A percentile compares a stretch with the other conserved stretches of the same genome.
Conservation (phyloP, 1,140 invertebrate genomes). For the Drosophila lini region DNA sequence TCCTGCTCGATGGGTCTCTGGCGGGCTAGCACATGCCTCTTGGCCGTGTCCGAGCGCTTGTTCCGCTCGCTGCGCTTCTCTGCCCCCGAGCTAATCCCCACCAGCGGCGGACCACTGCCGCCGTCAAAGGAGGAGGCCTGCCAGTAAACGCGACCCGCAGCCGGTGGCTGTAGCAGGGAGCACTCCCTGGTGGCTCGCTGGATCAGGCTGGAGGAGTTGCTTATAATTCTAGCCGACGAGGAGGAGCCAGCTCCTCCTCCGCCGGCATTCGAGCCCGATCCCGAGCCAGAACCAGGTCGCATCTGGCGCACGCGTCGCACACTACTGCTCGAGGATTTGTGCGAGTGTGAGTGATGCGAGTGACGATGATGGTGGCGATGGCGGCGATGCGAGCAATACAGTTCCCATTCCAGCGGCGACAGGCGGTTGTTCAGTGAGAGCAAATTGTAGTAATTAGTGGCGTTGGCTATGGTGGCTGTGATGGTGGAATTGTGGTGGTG, state of each 20-base stretch:
- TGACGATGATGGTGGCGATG: slow-evolving; percentile 67
- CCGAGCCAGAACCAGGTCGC: slow-evolving; percentile 30
- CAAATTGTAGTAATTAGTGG: slow-evolving; percentile 73
- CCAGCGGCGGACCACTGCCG: slow-evolving; percentile 78
- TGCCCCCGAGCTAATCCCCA: slow-evolving; percentile 44
- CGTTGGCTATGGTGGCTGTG: slow-evolving; percentile 18
- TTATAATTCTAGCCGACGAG: slow-evolving; percentile 65
- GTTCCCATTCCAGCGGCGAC: slow-evolving; percentile 49
- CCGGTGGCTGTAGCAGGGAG: slow-evolving; percentile 69
- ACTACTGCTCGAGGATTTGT: slow-evolving; percentile 62
- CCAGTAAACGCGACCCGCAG: slow-evolving; percentile 73
- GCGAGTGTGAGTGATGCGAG: slow-evolving; percentile 46
- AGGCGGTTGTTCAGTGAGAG: slow-evolving; percentile 69
- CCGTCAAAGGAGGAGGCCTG: slow-evolving; percentile 85
- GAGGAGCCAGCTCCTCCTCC: slow-evolving; percentile 36
- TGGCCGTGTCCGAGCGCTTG: slow-evolving; percentile 88
- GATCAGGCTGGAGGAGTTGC: slow-evolving; percentile 78
- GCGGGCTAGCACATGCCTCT: slow-evolving; percentile 89
- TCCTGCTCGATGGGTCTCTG: slow-evolving; percentile 90
- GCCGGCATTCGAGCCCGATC: slow-evolving; percentile 12
- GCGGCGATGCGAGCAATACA: slow-evolving; percentile 63
- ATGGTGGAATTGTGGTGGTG: slow-evolving; percentile 16
- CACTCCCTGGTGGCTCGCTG: slow-evolving; percentile 73
- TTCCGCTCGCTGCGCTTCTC: slow-evolving; percentile 78
- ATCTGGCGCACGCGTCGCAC: slow-evolving; percentile 61